These are phyloP conservation scores for Sylvia atricapilla DNA, from an alignment of 2,113 vertebrate species.

Conservation along the genomic window DNA sequence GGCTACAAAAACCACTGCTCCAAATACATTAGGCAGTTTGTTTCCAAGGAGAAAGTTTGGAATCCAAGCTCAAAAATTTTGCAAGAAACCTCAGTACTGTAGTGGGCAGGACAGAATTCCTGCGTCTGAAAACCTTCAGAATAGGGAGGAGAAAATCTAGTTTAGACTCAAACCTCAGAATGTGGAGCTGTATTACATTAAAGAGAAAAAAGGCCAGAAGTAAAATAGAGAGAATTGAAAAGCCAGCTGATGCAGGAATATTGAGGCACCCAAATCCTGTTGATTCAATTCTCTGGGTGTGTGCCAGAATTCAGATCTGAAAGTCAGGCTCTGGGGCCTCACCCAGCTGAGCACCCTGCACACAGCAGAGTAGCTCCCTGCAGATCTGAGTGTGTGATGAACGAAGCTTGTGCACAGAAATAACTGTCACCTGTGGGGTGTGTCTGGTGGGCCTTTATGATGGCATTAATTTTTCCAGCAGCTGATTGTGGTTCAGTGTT, in stretches of 20 bases:
- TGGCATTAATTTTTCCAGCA: neutral
- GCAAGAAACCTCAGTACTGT: neutral
- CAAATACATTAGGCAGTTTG: neutral
- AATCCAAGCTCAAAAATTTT: neutral
- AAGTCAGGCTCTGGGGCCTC: neutral
- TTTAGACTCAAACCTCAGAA: neutral
- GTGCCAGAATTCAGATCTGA: neutral
- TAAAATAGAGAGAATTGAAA: neutral
- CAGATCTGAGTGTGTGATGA: too few relatives aligned
- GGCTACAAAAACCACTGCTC: neutral
- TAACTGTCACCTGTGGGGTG: fast-evolving
- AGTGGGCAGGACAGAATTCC: neutral
- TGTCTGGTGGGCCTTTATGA: neutral
- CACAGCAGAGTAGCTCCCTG: fast-evolving
- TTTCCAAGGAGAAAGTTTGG: constrained; percentile 40
- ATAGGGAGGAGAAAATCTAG: neutral
- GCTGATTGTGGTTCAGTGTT: neutral
- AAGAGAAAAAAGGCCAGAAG: neutral
- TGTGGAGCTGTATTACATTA: neutral
- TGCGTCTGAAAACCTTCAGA: neutral
- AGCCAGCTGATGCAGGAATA: neutral
- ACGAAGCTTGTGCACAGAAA: neutral
- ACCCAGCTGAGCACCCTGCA: neutral
- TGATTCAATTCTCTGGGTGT: neutral
- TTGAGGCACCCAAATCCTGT: neutral